Evolutionary conservation across 2,888 invertebrate species (phyloP), one percentile per base, ranked within the genome.

Genomic region (Galeopsomyia nigrocyanea): DNA sequence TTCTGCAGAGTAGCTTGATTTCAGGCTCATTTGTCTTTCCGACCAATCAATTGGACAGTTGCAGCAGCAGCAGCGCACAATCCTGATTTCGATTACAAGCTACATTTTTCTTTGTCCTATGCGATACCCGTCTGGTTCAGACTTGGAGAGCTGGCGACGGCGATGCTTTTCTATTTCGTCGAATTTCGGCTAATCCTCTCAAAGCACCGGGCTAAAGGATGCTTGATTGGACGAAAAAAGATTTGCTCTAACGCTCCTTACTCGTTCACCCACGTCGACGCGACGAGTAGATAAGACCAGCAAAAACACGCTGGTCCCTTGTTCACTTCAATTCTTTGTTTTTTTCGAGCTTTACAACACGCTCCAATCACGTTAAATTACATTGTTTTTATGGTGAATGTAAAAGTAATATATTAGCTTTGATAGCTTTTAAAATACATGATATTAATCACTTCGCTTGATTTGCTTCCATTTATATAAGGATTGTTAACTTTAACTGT

Each of bases 191-290:
- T 60, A 67, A 67, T 60, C 60, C 60, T 39, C 51, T 53, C n/a
- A 60, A 17, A 39, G 66, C 19, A 31, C 60, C 17, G 17, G n/a
- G 57, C 51, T 53, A 60, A 51, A 60, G 39, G 60, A 67, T 60
- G 51, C 60, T 67, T 60, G 67, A 67, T 67, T 53, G 60, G 19
- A 51, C 67, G 53, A 67, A 60, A 67, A 58, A 58, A 67, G 51
- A 31, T 46, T 39, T 49, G 22, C 53, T 39, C 13, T 49, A 66
- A 66, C 50, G 58, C 67, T 60, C 51, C 60, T 39, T n/a, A n/a
- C n/a, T n/a, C n/a, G 46, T 14, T 17, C n/a, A 14, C 17, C 19
- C 13, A n/a, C 10, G 19, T 26, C 16, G 22, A 39, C 10, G 10
- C 16, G 22, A 39, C 39, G 10, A 39, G 7, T 39, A 39, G 39